Evolutionary conservation across 2,888 invertebrate genomes (phyloP).

Genomic region (Xestia c-nigrum): DNA sequence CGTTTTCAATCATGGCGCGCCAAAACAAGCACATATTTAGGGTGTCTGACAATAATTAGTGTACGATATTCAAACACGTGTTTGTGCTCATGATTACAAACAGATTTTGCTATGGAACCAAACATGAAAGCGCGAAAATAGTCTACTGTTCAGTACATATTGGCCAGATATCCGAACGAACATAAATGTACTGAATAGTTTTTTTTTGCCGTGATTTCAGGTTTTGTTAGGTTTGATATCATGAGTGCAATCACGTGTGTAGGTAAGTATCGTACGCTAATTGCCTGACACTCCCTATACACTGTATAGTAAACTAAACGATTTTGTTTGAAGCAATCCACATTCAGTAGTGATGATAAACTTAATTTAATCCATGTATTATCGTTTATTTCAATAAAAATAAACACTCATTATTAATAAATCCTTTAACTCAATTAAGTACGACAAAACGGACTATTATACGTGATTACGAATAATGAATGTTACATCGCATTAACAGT

Average conservation of each 20-base stretch:
- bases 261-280: no score
- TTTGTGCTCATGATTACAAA: no score
- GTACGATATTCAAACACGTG: no score
- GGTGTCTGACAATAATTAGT: no score
- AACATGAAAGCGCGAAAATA: no score
- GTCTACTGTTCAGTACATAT: no score
- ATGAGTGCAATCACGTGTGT: no score
- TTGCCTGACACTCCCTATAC: neutral
- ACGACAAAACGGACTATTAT: neutral
- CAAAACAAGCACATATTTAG: neutral
- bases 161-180: no score
- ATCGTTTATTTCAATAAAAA: constrained; percentile 14
- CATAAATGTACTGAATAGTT: no score
- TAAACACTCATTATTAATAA: constrained; percentile 7
- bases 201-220: no score
- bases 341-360: neutral
- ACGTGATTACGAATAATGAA: neutral
- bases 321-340: neutral
- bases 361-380: neutral
- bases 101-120: no score
- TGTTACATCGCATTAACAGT: neutral
- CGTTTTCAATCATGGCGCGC: neutral
- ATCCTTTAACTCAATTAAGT: constrained; percentile 16
- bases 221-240: no score
- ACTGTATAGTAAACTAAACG: neutral